Evolutionary conservation across 30 jellyfish, hydroid and myxozoan genomes (phyloP), one percentile per base, ranked within the genome.

Genomic region (Aurelia aurita): DNA sequence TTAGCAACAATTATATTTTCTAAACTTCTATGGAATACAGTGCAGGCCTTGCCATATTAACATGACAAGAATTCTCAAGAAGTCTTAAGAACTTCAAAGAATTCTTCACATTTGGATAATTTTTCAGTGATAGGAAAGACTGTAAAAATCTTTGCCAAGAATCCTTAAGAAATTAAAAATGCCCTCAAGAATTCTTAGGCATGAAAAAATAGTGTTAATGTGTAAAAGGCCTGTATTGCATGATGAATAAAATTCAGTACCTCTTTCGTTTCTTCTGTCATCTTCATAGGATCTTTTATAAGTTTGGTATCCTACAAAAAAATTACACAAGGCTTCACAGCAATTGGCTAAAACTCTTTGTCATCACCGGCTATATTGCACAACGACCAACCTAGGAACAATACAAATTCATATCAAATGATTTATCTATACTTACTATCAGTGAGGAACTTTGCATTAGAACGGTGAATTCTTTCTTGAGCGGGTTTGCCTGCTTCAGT

Each of bases 381-480:
- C 46, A 62, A 21, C 12, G 2, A 18, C 47, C 32, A 2, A 23
- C 43, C 1, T 15, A 18, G 43, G 47, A 18, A 21, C 74, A 62
- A 8, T 15, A n/a, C 43, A 18, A 23, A 20, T 45, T 46, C 18
- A 14, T 3, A n/a, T 3, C 18, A 45, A 77, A 43, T 15, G 25
- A 7, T 25, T 27, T 5, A 12, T 28, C 60, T 16, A 43, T 45
- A 69, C 87, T 34, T 60, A 83, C 93, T 70, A n/a, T 83, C 93
- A 49, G 39, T 59, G 16, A 83, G 83, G 46, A 53, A 83, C 49
- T 71, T 83, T 57, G 77, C 43, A 44, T 69, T 69, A 10, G 93
- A 49, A 0, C 32, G n/a, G 29, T 83, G 80, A 25, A 26, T 57
- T 59, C 63, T 69, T n/a, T 69, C 81, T 83, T 57, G 80, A 19